Conservation (phyloP, 1,140 invertebrate genomes). For the Asobara japonica region DNA sequence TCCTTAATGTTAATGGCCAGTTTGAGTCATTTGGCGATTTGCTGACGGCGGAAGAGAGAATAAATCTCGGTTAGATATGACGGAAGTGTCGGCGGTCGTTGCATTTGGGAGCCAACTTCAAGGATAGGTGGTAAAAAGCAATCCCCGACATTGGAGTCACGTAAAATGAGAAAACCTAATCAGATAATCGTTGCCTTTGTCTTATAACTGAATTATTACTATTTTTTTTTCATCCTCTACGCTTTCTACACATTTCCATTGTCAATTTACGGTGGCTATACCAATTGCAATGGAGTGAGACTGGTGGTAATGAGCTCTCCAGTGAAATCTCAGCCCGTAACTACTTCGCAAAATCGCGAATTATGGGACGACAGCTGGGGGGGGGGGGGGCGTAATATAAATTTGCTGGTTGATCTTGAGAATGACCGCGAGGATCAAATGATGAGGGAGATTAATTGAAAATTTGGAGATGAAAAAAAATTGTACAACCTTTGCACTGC, state of each 20-base stretch:
- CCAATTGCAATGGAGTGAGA: background rate
- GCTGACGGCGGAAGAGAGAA: conserved; percentile 10
- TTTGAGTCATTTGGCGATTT: background rate
- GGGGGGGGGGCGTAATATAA: background rate
- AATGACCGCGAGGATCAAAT: background rate
- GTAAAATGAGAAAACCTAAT: background rate
- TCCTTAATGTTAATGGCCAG: conserved; percentile 15
- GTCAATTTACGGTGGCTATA: background rate
- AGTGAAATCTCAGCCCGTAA: background rate
- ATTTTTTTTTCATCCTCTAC: background rate
- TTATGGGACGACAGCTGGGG: background rate
- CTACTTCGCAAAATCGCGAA: background rate
- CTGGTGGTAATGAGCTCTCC: background rate
- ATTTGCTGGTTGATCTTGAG: background rate
- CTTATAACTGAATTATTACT: background rate
- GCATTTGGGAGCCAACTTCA: background rate
- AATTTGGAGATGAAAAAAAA: background rate
- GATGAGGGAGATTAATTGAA: background rate
- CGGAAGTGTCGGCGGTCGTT: background rate
- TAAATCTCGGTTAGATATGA: background rate
- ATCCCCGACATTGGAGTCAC: background rate
- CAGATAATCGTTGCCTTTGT: background rate
- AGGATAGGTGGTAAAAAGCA: background rate
- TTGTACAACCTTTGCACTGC: too few relatives aligned
- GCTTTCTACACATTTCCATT: conserved; percentile 2